phyloP scores from a whole-genome alignment of 92 coral and sea anemone species.

The Phymanthus crucifer region DNA sequence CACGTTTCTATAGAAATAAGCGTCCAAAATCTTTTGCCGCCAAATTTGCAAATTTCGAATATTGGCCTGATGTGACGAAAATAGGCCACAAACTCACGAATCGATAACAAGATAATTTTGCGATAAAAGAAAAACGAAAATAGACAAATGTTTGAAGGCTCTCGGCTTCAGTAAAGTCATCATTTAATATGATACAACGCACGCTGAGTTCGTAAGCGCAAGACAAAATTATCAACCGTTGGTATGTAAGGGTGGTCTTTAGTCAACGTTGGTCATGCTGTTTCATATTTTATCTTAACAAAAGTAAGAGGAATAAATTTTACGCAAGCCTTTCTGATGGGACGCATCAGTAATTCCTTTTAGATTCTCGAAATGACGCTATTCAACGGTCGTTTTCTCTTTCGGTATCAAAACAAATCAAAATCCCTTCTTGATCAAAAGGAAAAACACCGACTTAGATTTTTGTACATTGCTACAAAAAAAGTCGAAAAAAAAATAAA shows the following conservation, averaged over 20 bases:
- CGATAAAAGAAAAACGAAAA: neutral
- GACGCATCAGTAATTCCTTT: slow-evolving; percentile 31
- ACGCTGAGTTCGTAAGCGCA: slow-evolving; percentile 25
- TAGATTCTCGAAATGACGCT: slow-evolving; percentile 9
- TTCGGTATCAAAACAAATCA: slow-evolving; percentile 10
- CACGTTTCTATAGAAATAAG: slow-evolving; percentile 69
- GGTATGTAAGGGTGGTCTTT: slow-evolving; percentile 11
- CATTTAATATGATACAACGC: slow-evolving; percentile 5
- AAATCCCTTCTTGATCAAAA: slow-evolving; percentile 4
- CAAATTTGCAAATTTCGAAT: slow-evolving; percentile 65
- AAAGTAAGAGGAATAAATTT: slow-evolving; percentile 19
- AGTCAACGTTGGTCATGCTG: slow-evolving; percentile 30
- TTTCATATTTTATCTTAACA: slow-evolving; percentile 20
- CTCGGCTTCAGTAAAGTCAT: neutral
- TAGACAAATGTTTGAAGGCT: slow-evolving; percentile 3
- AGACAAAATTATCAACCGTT: slow-evolving; percentile 25
- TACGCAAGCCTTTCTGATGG: slow-evolving; percentile 26
- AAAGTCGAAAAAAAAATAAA: neutral
- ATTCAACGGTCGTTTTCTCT: slow-evolving; percentile 35
- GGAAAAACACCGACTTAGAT: neutral
- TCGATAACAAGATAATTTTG: slow-evolving; percentile 28
- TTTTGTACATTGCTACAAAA: slow-evolving; percentile 2
- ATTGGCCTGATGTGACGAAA: slow-evolving; percentile 44
- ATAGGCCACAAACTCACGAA: slow-evolving; percentile 35
- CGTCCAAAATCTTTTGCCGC: slow-evolving; percentile 78